phyloP scores from a whole-genome alignment of 2,797 vertebrate genomes.

The Tauraco hartlaubi region DNA sequence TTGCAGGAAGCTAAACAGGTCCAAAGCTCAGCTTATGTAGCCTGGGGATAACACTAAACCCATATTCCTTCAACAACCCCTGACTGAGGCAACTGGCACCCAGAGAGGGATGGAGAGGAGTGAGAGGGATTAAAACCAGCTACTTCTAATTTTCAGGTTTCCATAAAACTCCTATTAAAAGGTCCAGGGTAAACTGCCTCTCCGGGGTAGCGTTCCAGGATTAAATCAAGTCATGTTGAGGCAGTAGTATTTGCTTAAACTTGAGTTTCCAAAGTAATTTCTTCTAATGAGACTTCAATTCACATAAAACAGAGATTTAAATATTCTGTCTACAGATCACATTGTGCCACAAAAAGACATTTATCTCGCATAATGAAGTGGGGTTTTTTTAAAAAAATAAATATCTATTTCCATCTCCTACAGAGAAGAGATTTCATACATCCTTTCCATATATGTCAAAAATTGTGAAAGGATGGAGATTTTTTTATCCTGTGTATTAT shows the following conservation, averaged over 20 bases:
- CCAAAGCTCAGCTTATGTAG: fast-evolving
- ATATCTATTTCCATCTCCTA: neutral
- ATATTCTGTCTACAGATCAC: constrained; percentile 5
- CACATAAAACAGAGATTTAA: neutral
- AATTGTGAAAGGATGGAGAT: neutral
- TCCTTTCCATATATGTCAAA: constrained; percentile 15
- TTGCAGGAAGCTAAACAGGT: too few species aligned
- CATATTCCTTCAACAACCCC: neutral
- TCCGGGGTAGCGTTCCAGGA: neutral
- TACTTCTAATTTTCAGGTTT: neutral
- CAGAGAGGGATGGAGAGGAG: too few species aligned
- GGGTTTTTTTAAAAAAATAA: neutral
- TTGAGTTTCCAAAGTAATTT: neutral
- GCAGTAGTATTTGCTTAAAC: neutral
- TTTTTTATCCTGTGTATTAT: constrained; percentile 56
- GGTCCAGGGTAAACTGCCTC: neutral
- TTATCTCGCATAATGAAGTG: neutral
- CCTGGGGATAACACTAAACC: neutral
- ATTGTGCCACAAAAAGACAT: neutral
- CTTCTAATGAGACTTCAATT: neutral
- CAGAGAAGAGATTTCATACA: neutral
- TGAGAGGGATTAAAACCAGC: neutral
- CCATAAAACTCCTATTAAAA: neutral
- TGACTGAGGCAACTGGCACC: neutral
- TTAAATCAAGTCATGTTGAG: neutral